These are phyloP conservation scores for Physocephala rufipes DNA, from an alignment of 2,888 invertebrate genomes.

Conservation along the genomic window DNA sequence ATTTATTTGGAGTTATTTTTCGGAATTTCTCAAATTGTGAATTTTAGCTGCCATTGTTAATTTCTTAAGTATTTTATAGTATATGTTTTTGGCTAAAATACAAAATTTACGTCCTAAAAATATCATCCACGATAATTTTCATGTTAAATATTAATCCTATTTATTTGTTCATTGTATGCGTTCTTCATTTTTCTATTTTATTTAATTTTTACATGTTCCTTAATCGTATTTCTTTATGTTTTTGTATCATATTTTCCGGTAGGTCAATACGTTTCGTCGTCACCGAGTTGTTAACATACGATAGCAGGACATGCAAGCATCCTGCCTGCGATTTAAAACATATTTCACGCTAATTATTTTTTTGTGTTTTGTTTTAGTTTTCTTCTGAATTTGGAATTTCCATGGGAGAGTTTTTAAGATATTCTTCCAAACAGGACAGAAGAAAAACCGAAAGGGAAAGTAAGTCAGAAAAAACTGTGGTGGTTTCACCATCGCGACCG, in stretches of 20 bases:
- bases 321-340: constrained; percentile 16
- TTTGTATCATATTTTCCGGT: too few species aligned
- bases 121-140: not conserved
- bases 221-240: not conserved
- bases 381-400: too few species aligned
- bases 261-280: not conserved
- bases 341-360: constrained; percentile 21
- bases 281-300: constrained; percentile 17
- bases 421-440: not conserved
- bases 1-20: too few species aligned
- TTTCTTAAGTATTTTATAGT: too few species aligned
- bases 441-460: not conserved
- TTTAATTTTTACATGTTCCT: constrained; percentile 7
- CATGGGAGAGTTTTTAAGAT: too few species aligned
- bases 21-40: too few species aligned
- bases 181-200: not conserved
- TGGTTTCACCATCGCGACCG: too few species aligned
- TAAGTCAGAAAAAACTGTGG: not conserved
- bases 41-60: too few species aligned
- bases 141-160: not conserved
- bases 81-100: too few species aligned
- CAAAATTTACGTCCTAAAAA: too few species aligned
- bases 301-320: constrained; percentile 32
- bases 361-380: not conserved
- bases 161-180: not conserved